phyloP scores from a whole-genome alignment of 2,888 invertebrate genomes.

The Drosophila histrio region DNA sequence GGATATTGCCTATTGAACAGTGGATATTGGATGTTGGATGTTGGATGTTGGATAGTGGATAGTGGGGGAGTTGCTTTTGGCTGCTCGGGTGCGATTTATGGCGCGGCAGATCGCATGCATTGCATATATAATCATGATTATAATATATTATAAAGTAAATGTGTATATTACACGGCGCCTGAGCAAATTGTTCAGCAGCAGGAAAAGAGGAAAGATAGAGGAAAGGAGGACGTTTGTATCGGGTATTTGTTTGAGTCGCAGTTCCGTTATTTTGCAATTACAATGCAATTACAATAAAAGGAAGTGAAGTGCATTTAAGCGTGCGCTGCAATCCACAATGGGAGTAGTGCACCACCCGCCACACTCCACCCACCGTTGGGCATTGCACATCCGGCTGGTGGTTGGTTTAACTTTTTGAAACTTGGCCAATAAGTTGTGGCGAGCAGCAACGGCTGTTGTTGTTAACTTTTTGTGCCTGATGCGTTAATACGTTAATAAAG shows the following conservation, averaged over 20 bases:
- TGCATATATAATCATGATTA: slow-evolving; percentile 76
- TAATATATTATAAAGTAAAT: slow-evolving; percentile 75
- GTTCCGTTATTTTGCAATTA: slow-evolving; percentile 77
- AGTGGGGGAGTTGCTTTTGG: slow-evolving; percentile 53
- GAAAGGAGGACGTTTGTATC: background rate
- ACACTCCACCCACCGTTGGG: slow-evolving; percentile 20
- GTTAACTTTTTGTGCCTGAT: slow-evolving; percentile 63
- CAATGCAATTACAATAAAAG: slow-evolving; percentile 79
- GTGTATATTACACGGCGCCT: slow-evolving; percentile 74
- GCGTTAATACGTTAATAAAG: slow-evolving; percentile 82
- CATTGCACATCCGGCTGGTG: slow-evolving; percentile 58
- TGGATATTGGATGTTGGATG: background rate
- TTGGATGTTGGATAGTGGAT: background rate
- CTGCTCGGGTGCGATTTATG: slow-evolving; percentile 74
- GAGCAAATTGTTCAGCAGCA: slow-evolving; percentile 46
- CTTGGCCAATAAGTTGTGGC: slow-evolving; percentile 48
- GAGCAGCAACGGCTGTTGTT: slow-evolving; percentile 31
- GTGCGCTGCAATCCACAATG: slow-evolving; percentile 46
- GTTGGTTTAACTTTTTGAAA: slow-evolving; percentile 50
- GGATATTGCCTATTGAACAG: background rate
- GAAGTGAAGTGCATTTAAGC: slow-evolving; percentile 77
- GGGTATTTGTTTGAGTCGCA: slow-evolving; percentile 31
- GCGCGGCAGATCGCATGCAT: slow-evolving; percentile 76
- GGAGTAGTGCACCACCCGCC: background rate
- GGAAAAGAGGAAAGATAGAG: background rate